Conservation (phyloP, 2,113 vertebrate genomes). For the Excalfactoria chinensis region DNA sequence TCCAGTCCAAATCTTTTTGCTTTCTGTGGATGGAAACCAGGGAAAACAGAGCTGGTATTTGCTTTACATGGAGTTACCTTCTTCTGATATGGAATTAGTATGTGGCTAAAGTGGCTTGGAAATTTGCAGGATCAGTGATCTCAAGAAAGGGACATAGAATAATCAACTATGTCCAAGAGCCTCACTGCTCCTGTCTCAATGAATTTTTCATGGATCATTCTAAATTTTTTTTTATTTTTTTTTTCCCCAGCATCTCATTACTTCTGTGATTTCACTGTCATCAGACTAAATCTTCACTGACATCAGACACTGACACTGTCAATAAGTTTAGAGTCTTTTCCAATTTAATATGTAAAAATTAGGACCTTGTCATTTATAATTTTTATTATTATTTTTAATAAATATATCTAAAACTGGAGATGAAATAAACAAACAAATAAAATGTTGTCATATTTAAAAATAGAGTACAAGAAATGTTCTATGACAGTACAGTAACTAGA, state of each 20-base stretch:
- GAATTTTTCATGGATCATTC: neutral
- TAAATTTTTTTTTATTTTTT: neutral
- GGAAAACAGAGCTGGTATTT: neutral
- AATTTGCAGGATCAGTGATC: neutral
- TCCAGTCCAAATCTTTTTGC: too few relatives aligned
- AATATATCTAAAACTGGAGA: neutral
- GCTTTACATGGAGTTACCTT: neutral
- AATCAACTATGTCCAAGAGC: neutral
- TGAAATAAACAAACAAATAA: neutral
- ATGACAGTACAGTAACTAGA: neutral
- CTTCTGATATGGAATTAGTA: neutral
- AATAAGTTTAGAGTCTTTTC: neutral
- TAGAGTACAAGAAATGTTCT: rapidly evolving
- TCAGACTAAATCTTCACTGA: neutral
- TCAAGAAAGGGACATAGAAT: neutral
- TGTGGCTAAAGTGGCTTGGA: neutral
- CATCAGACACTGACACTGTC: neutral
- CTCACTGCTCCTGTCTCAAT: neutral
- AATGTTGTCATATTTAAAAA: neutral
- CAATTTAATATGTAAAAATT: neutral
- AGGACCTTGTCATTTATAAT: neutral
- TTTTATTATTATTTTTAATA: neutral
- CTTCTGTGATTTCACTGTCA: neutral
- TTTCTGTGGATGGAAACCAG: neutral
- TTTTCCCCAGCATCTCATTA: neutral